phyloP scores from a whole-genome alignment of 2,888 invertebrate species.

The Idaea biselata region DNA sequence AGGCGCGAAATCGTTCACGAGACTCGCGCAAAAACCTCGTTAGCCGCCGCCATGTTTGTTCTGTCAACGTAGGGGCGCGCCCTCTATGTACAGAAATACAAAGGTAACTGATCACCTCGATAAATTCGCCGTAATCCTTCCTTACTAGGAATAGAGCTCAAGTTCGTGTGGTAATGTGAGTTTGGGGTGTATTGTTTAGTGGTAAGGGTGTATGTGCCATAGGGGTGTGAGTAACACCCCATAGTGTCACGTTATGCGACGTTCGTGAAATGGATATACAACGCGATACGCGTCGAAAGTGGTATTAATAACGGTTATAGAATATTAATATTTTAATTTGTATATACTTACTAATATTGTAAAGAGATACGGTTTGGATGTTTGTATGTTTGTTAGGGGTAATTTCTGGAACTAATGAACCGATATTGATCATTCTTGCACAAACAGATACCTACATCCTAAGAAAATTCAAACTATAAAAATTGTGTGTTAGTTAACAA shows the following conservation, averaged over 20 bases:
- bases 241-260: conserved; percentile 68
- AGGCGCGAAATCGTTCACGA: conserved; percentile 78
- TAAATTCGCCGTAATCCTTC: background rate
- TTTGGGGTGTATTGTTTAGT: background rate
- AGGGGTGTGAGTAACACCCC: conserved; percentile 74
- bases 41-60: conserved; percentile 77
- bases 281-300: conserved; percentile 64
- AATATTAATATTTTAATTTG: background rate
- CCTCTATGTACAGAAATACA: conserved; percentile 70
- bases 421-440: no score
- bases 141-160: background rate
- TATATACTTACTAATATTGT: background rate
- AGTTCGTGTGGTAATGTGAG: background rate
- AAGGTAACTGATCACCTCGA: conserved; percentile 15
- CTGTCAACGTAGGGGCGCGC: conserved; percentile 73
- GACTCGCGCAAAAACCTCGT: conserved; percentile 75
- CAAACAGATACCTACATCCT: no score
- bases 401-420: no score
- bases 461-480: no score
- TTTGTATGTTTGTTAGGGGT: no score
- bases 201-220: conserved; percentile 56
- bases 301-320: conserved; percentile 44
- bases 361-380: background rate
- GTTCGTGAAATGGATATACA: conserved; percentile 76
- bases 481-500: no score